A percentile compares a stretch with the other conserved stretches of the same genome.
Evolutionary conservation across 1,140 invertebrate genomes (phyloP).

Genomic region (Aricia agestis): DNA sequence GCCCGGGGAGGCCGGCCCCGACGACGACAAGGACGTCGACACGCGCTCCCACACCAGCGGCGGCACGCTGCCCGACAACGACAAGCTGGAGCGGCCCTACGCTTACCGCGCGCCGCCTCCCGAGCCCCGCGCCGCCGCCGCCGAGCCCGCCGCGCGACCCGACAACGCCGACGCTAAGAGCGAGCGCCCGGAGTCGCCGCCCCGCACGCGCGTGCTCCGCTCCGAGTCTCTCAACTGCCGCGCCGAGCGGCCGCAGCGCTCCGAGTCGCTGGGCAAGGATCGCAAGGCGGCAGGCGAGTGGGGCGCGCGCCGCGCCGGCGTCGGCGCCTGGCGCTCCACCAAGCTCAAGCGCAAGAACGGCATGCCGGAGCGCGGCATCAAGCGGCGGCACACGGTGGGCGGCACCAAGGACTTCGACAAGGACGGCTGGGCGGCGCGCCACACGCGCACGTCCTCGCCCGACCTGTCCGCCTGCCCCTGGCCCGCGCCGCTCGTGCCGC

Average conservation of each 20-base stretch:
- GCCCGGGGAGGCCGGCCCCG: conserved; percentile 27
- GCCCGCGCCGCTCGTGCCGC: conserved; percentile 53
- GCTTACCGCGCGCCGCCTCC: conserved; percentile 27
- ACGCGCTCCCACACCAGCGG: conserved; percentile 52
- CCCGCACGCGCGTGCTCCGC: conserved; percentile 76
- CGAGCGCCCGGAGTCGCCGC: conserved; percentile 79
- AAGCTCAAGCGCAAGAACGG: conserved; percentile 85
- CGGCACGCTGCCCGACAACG: conserved; percentile 52
- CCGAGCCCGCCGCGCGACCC: conserved; percentile 20
- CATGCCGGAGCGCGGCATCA: conserved; percentile 86
- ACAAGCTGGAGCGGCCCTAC: conserved; percentile 37
- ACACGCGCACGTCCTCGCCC: conserved; percentile 69
- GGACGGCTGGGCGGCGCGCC: conserved; percentile 70
- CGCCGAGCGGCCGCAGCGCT: conserved; percentile 75
- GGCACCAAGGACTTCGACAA: conserved; percentile 88
- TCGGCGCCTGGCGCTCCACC: conserved; percentile 72
- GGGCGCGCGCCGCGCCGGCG: conserved; percentile 84
- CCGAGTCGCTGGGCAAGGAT: conserved; percentile 84
- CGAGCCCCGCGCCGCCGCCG: conserved; percentile 41
- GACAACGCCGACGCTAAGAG: conserved; percentile 51
- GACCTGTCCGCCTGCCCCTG: conserved; percentile 56
- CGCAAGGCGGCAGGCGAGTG: conserved; percentile 88
- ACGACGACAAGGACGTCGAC: conserved; percentile 64
- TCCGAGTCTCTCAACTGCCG: conserved; percentile 75
- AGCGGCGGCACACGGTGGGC: conserved; percentile 93